Evolutionary conservation across 1,140 invertebrate genomes (phyloP), one percentile per base, ranked within the genome.

Genomic region (Pollicipes pollicipes): DNA sequence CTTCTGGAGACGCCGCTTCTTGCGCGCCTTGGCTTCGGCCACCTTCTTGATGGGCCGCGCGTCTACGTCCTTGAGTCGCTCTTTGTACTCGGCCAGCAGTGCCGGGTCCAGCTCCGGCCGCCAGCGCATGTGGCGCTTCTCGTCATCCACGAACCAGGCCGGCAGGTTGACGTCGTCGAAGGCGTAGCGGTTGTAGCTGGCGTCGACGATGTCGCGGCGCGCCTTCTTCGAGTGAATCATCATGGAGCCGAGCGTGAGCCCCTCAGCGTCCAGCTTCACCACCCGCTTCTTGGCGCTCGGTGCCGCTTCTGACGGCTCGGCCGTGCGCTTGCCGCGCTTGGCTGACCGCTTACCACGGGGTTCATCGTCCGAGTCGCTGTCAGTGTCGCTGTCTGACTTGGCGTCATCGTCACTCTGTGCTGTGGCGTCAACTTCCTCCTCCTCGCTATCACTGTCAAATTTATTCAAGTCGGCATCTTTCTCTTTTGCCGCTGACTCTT

Each of bases 41-140:
- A 99, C 91, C 84, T 99, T 99, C 80, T 98, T 99, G 68, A 98
- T 96, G 26, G 97, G 93, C 70, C 93, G 82, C 0, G 88, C 89
- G 81, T 99, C 95, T 8, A 99, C 86, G 74, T 95, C 94, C 81
- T 91, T 87, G 29, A 91, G 75, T 72, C 81, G 78, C 70, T 84
- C 76, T 75, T 80, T 81, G 73, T 86, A 87, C 68, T 71, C 69
- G 21, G 66, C 83, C 0, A 85, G 82, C 8, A 89, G 78, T 77
- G 88, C 88, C 80, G 86, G 76, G 13, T 75, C 74, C 13, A 76
- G 73, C 70, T 74, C 72, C 28, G 73, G 37, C 24, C 30, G 26
- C 21, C 69, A 27, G 24, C 35, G 85, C 86, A 91, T 93, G 78
- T 97, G 91, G 78, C 90, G 90, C 70, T 88, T 85, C 81, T 99